Evolutionary conservation across 1,140 invertebrate species (phyloP), one percentile per base, ranked within the genome.

Genomic region (Pseudomyrmex pallidus): DNA sequence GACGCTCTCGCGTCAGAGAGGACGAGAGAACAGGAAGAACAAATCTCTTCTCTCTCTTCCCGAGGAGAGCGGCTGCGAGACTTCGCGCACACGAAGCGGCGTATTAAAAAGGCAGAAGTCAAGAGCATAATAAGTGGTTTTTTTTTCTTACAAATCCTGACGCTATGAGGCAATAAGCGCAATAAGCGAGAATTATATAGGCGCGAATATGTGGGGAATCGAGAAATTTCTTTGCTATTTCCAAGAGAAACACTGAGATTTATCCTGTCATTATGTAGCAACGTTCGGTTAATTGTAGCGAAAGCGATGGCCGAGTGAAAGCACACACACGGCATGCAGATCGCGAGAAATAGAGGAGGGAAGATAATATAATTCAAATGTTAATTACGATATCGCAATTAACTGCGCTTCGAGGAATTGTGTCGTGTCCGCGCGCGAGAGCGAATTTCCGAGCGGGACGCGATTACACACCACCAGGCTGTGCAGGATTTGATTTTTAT

Each of bases 241-340:
- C 56, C 3, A 74, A 17, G 22, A 63, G 44, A 74, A 73, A 20
- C 5, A 13, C 2, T 17, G n/a, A 35, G 35, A 54, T 74, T 74
- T n/a, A 22, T 25, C 1, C 2, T 9, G 35, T 77, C 50, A 54
- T 46, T 48, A 54, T 22, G 20, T 44, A 22, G 25, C 15, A 35
- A 35, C 48, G 25, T 44, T 52, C 61, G 59, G 25, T 44, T 66
- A 76, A 15, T 35, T 50, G 25, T 7, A 9, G 63, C 25, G 63
- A 77, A 56, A 77, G 35, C 50, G 62, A 77, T 46, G 50, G 17
- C 20, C 35, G 25, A 66, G 74, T 77, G 74, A 77, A 77, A 77
- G 74, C 63, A 54, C 17, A 54, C 17, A 7, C 17, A 1, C 35
- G 35, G 35, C 22, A 8, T 17, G 9, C 25, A 2, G 63, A 10